Percentiles rank a stretch among this genome's conserved stretches.
phyloP scores from a whole-genome alignment of 2,888 invertebrate genomes.

The Ganaspis brasiliensis region DNA sequence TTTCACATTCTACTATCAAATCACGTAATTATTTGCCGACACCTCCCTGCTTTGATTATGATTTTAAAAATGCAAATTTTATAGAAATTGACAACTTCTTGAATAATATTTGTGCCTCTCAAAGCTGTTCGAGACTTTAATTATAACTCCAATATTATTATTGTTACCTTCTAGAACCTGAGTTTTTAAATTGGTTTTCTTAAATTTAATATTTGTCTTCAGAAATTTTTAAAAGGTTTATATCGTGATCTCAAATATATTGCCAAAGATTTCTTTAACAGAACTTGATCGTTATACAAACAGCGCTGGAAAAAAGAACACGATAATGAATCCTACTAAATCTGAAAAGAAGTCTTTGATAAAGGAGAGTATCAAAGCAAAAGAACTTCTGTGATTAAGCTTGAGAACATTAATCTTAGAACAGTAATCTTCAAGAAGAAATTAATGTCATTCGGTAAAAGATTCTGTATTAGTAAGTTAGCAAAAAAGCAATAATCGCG shows the following conservation, averaged over 20 bases:
- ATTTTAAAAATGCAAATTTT: too few relatives aligned
- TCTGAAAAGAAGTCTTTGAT: constrained; percentile 10
- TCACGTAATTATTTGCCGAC: too few relatives aligned
- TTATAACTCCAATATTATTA: too few relatives aligned
- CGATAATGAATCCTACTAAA: constrained; percentile 13
- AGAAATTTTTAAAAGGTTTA: neutral
- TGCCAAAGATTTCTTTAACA: neutral
- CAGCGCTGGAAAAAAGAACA: constrained; percentile 4
- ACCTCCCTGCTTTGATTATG: too few relatives aligned
- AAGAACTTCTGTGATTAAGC: constrained; percentile 29
- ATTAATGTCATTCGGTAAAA: neutral
- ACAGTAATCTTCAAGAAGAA: constrained; percentile 10
- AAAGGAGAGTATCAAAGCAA: neutral
- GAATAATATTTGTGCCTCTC: too few relatives aligned
- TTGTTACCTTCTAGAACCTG: too few relatives aligned
- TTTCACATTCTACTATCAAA: too few relatives aligned
- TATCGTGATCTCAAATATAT: neutral
- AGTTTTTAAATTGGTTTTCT: neutral
- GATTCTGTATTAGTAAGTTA: too few relatives aligned
- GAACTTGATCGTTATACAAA: constrained; percentile 13
- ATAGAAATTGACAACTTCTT: too few relatives aligned
- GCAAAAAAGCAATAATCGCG: neutral
- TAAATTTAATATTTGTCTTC: neutral
- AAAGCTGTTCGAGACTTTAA: too few relatives aligned
- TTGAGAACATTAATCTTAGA: constrained; percentile 1